Base-by-base conservation (phyloP, 2,888 invertebrate species). In the Spisula subtruncata region DNA sequence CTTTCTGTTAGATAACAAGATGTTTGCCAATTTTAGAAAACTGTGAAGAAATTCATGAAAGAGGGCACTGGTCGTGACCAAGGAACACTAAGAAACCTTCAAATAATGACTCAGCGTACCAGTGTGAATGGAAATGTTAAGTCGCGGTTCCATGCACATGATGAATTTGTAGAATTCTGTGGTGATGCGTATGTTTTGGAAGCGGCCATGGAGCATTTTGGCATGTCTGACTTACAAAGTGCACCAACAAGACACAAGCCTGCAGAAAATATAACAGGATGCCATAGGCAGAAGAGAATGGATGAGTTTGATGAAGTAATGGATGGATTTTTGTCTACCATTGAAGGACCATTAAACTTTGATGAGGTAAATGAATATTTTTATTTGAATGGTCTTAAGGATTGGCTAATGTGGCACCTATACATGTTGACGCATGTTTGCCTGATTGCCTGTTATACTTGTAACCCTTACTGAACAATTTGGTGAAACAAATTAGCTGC, bases 161-260 rank as follows among this genome's bases (percentile, higher is more conserved):
- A 83, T 41, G 86, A 89, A 18, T 89, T 89, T 83, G 83, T 86
- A 0, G 18, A 83, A 29, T 48, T 87, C 14, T 35, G 48, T 60
- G 89, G 87, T 10, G 60, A 86, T 29, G 86, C 83, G 6, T 89
- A 83, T 51, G 20, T 89, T 10, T 75, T 87, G 20, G 84, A 81
- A 48, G 81, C 85, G 1, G 89, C 81, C 20, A 46, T 89, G 66
- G 82, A 89, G 41, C 41, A 82, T 48, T 87, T 89, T 84, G 87
- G 87, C 6, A 87, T 89, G 89, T 81, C 87, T 41, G 29, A 25
- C 5, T 35, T 80, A 60, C 29, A n/a, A 0, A 86, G 82, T 41
- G 41, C 12, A 16, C 87, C 89, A 48, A 83, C 82, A 79, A 32
- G 60, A 32, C 29, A 86, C 29, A 2, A 60, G 5, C 85, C 85